Conservation (phyloP, 2,113 vertebrate genomes). For the Vulpes ferrilata region DNA sequence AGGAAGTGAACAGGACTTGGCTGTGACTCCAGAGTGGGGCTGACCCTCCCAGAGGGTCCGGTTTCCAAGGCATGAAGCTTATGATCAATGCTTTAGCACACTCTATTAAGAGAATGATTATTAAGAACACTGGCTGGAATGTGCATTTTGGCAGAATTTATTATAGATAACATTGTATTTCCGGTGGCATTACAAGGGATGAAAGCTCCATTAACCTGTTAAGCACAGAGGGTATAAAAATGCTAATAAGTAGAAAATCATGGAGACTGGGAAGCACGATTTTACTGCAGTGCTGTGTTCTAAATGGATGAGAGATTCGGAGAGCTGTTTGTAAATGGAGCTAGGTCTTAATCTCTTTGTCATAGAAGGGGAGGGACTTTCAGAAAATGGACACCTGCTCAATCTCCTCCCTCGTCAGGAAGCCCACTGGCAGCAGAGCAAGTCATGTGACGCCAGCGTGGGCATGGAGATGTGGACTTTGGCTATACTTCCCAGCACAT, state of each 20-base stretch:
- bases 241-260: slow-evolving; percentile 10
- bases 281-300: not conserved
- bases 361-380: slow-evolving; percentile 34
- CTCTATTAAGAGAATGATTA: slow-evolving; percentile 8
- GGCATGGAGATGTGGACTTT: not conserved
- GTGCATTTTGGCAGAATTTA: slow-evolving; percentile 50
- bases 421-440: slow-evolving; percentile 58
- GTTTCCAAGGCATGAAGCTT: not conserved
- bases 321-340: not conserved
- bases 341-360: slow-evolving; percentile 54
- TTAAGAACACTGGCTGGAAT: not conserved
- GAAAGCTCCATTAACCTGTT: slow-evolving; percentile 56
- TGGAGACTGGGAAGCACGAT: not conserved
- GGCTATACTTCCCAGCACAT: slow-evolving; percentile 67
- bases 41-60: not conserved
- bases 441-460: not conserved
- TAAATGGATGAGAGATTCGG: not conserved
- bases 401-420: slow-evolving; percentile 65
- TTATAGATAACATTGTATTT: slow-evolving; percentile 59
- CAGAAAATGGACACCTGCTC: slow-evolving; percentile 11
- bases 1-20: not conserved
- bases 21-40: not conserved
- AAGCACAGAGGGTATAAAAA: slow-evolving; percentile 54
- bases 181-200: slow-evolving; percentile 31
- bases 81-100: not conserved